Percentiles rank a stretch among this genome's conserved stretches.
These are phyloP conservation scores for Zaprionus africanus DNA, from an alignment of 1,140 invertebrate species.

Conservation along the genomic window DNA sequence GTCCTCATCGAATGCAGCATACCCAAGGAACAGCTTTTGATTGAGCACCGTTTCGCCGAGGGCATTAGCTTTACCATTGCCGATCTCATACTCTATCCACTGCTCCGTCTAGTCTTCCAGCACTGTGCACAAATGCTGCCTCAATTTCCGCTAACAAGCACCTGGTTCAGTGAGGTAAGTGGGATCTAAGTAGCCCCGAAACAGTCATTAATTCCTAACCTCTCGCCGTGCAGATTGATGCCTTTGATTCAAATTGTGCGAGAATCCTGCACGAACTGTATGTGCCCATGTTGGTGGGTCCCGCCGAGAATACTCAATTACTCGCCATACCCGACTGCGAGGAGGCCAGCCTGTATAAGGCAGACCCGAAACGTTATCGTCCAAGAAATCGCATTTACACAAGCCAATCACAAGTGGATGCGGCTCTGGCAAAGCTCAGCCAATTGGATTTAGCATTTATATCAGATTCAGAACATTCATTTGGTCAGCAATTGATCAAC, in stretches of 20 bases:
- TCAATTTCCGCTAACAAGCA: slow-evolving; percentile 87
- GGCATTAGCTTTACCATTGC: slow-evolving; percentile 92
- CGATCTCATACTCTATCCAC: slow-evolving; percentile 92
- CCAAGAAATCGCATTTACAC: slow-evolving; percentile 90
- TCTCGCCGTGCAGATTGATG: slow-evolving; percentile 58
- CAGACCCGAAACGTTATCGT: slow-evolving; percentile 91
- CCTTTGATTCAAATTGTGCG: slow-evolving; percentile 55
- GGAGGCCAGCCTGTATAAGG: slow-evolving; percentile 89
- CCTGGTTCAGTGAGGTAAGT: slow-evolving; percentile 87
- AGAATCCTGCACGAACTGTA: slow-evolving; percentile 64
- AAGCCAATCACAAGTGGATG: slow-evolving; percentile 90
- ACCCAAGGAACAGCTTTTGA: slow-evolving; percentile 86
- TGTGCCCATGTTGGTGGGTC: slow-evolving; percentile 19
- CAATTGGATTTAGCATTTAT: slow-evolving; percentile 56
- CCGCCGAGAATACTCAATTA: slow-evolving; percentile 23
- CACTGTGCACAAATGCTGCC: slow-evolving; percentile 85
- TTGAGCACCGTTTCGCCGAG: slow-evolving; percentile 92
- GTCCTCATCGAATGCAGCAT: slow-evolving; percentile 79
- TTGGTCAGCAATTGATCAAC: slow-evolving; percentile 64
- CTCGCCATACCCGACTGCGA: slow-evolving; percentile 71
- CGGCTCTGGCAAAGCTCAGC: slow-evolving; percentile 86
- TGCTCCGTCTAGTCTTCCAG: slow-evolving; percentile 88
- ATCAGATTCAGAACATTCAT: slow-evolving; percentile 54
- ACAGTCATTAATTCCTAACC: neutral
- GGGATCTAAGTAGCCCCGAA: neutral